Base-by-base conservation (phyloP, 2,888 invertebrate genomes). In the Morinoia aosen region DNA sequence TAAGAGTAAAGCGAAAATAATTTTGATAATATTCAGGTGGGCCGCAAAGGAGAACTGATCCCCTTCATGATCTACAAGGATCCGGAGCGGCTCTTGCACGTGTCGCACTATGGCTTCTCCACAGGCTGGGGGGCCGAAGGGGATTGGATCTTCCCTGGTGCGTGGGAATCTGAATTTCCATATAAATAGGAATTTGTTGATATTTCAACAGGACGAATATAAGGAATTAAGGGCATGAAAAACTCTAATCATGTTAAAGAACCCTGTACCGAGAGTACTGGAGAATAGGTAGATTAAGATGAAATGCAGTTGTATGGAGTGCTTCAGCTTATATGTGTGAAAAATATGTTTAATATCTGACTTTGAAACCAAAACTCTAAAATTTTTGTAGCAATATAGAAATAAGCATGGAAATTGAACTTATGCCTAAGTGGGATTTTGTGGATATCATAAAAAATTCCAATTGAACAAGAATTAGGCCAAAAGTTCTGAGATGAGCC, bases 71-170 rank as follows among this genome's bases (percentile, higher is more conserved):
- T 98, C 25, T 98, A 98, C 98, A 97, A 98, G 61, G 98, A 98
- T 97, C 98, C 98, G 0, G 96, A 96, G 58, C 98, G 98, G 96
- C 98, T 98, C 10, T 98, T 98, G 97, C 98, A 98, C 25, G 98
- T 99, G 96, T 98, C 98, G 96, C 98, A 98, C 97, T 98, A 98
- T 93, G 99, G 98, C 93, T 98, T 98, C 61, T 98, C 98, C 97
- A 99, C 99, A 94, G 98, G 98, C 95, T 99, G 98, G 98, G 99
- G 99, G 40, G 98, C 98, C 25, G 97, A 97, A 95, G 99, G 99
- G 76, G 98, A 98, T 91, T 99, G 99, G 99, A 97, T 98, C 96
- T 98, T 99, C 97, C 98, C 98, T 97, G 98, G 98, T 98, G 97
- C 97, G 48, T 95, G 40, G 48, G 57, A 0, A 25, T 57, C 10